Base-by-base conservation (phyloP, 2,888 invertebrate species). In the Drosophila rellima region DNA sequence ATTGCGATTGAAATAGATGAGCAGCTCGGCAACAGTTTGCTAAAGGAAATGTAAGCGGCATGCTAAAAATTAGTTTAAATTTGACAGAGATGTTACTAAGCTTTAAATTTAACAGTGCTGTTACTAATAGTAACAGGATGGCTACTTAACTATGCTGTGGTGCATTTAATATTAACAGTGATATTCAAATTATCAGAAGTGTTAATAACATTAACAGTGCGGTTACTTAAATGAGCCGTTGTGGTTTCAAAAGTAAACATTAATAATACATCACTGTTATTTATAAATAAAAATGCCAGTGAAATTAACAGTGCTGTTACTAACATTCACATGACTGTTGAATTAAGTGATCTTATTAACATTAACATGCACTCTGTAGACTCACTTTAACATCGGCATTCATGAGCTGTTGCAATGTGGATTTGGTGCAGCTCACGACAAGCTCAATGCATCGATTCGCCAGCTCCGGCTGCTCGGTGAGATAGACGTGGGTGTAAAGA, bases 401-500 rank as follows among this genome's bases (percentile, higher is more conserved):
- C 79, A 95, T 94, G 35, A 96, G 93, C 73, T 92, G 93, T 56
- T 94, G 92, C 37, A 95, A 92, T 2, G 93, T 93, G 17, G 92
- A 93, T 17, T 93, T 93, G 0, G 96, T 95, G 56, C 94, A 92
- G 68, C 91, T 93, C 70, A 95, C 94, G 42, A 96, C 94, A 57
- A 95, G 93, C 52, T 93, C 92, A 74, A 95, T 94, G 85, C 95
- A 95, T 74, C 94, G 93, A 44, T 94, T 94, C 10, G 94, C 94
- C 11, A 94, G 92, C 20, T 94, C 94, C 2, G 93, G 93, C 0
- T 93, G 89, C 90, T 95, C 95, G 37, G 95, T 94, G 59, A 96
- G 92, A 88, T 95, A 95, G 2, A 95, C 93, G 73, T 96, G 94
- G 1, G 96, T 94, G 77, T 96, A 96, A 52, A 96, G 95, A 51